phyloP scores from a whole-genome alignment of 1,140 invertebrate genomes.

The Drosophila seguyi region DNA sequence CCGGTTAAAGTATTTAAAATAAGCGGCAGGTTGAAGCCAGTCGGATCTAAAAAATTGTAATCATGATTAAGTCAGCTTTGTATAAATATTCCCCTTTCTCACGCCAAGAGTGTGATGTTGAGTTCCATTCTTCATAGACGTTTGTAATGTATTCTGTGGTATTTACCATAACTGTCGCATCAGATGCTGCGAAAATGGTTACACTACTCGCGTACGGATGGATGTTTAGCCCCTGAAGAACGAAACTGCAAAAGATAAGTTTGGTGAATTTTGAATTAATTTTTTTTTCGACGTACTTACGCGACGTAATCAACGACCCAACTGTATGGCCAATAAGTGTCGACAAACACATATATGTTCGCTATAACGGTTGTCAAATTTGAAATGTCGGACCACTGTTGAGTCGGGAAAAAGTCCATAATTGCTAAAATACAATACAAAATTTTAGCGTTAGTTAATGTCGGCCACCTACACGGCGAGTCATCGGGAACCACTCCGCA shows the following conservation, averaged over 20 bases:
- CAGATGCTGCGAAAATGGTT: constrained; percentile 88
- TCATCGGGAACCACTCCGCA: constrained; percentile 54
- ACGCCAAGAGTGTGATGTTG: constrained; percentile 86
- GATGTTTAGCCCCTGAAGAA: constrained; percentile 89
- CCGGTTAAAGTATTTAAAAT: constrained; percentile 83
- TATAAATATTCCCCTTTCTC: constrained; percentile 49
- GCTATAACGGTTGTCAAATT: constrained; percentile 85
- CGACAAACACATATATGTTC: constrained; percentile 89
- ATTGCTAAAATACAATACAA: constrained; percentile 29
- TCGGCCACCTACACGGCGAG: background rate
- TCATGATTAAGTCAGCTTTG: background rate
- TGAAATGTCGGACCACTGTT: constrained; percentile 68
- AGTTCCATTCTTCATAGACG: constrained; percentile 86
- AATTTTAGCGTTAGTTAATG: background rate
- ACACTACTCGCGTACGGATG: constrained; percentile 89
- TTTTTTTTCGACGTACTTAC: constrained; percentile 80
- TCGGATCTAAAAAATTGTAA: constrained; percentile 36
- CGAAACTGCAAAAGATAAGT: constrained; percentile 80
- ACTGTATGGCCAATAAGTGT: constrained; percentile 88
- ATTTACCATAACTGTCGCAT: constrained; percentile 88
- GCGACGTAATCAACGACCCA: constrained; percentile 87
- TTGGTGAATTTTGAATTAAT: no score
- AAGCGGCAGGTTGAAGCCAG: constrained; percentile 86
- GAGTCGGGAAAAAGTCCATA: constrained; percentile 59
- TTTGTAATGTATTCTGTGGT: constrained; percentile 86